phyloP scores from a whole-genome alignment of 1,140 invertebrate genomes.

The Drosophila biarmipes region DNA sequence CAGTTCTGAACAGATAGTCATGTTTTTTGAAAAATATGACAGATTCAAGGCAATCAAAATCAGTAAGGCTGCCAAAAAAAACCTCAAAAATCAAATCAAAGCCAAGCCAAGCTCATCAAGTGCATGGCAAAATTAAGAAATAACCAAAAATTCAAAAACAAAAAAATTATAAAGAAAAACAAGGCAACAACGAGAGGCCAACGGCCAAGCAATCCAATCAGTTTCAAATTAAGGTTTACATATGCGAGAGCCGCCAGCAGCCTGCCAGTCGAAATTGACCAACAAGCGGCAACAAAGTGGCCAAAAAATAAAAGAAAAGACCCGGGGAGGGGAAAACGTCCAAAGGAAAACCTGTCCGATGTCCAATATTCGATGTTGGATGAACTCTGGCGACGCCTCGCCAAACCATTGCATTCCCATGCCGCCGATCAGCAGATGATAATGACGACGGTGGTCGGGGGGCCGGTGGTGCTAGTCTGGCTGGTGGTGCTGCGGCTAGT shows the following conservation, averaged over 20 bases:
- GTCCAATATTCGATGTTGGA: slow-evolving; percentile 33
- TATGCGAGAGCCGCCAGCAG: slow-evolving; percentile 56
- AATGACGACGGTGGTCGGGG: slow-evolving; percentile 21
- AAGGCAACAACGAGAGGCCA: slow-evolving; percentile 54
- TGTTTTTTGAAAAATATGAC: background rate
- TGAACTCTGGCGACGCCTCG: slow-evolving; percentile 69
- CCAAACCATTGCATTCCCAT: slow-evolving; percentile 60
- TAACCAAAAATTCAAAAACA: slow-evolving; percentile 33
- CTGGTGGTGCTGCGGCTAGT: slow-evolving; percentile 5
- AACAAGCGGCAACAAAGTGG: slow-evolving; percentile 59
- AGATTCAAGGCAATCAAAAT: slow-evolving; percentile 26
- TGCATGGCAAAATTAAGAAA: slow-evolving; percentile 68
- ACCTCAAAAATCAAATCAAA: slow-evolving; percentile 46
- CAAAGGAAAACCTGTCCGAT: slow-evolving; percentile 55
- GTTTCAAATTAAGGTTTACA: slow-evolving; percentile 81
- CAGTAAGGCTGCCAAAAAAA: slow-evolving; percentile 16
- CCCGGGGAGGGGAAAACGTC: slow-evolving; percentile 19
- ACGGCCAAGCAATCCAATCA: slow-evolving; percentile 73
- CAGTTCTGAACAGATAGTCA: background rate
- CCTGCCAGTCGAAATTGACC: slow-evolving; percentile 58
- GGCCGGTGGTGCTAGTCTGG: slow-evolving; percentile 1
- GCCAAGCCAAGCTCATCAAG: slow-evolving; percentile 59
- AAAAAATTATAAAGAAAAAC: slow-evolving; percentile 9
- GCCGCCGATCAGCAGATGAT: slow-evolving; percentile 30
- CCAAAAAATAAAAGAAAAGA: slow-evolving; percentile 32